phyloP scores from a whole-genome alignment of 2,797 vertebrate genomes.

The Echeneis naucrates region DNA sequence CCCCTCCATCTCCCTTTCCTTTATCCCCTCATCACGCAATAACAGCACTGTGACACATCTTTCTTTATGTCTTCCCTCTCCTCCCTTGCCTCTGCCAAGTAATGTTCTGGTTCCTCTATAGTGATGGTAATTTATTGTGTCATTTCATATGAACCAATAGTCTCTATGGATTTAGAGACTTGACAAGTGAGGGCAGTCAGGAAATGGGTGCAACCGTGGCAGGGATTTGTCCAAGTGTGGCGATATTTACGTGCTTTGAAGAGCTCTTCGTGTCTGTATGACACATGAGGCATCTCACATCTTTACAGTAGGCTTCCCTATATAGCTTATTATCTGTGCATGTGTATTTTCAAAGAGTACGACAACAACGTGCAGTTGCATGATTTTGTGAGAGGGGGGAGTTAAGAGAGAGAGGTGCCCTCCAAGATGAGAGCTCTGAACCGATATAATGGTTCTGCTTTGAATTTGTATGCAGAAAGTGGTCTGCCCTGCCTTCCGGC shows the following conservation, averaged over 20 bases:
- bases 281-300: slow-evolving; percentile 45
- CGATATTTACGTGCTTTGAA: slow-evolving; percentile 40
- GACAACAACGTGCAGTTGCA: slow-evolving; percentile 38
- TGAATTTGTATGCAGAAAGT: slow-evolving; percentile 49
- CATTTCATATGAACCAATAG: slow-evolving; percentile 46
- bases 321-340: slow-evolving; percentile 38
- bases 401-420: slow-evolving; percentile 21
- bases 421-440: slow-evolving; percentile 57
- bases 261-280: slow-evolving; percentile 33
- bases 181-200: slow-evolving; percentile 27
- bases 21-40: slow-evolving; percentile 38
- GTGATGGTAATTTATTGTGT: slow-evolving; percentile 47
- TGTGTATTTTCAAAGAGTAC: slow-evolving; percentile 35
- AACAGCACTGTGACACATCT: slow-evolving; percentile 15
- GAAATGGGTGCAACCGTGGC: slow-evolving; percentile 25
- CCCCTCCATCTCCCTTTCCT: slow-evolving; percentile 33
- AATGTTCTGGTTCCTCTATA: background rate
- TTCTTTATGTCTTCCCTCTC: slow-evolving; percentile 29
- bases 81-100: slow-evolving; percentile 25
- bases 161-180: slow-evolving; percentile 50
- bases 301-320: slow-evolving; percentile 45
- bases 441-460: slow-evolving; percentile 49
- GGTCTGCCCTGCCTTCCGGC: slow-evolving; percentile 34
- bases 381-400: slow-evolving; percentile 18
- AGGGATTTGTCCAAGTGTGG: slow-evolving; percentile 32